Evolutionary conservation across 2,888 invertebrate species (phyloP), one percentile per base, ranked within the genome.

Genomic region (Hirtodrosophila alboralis): DNA sequence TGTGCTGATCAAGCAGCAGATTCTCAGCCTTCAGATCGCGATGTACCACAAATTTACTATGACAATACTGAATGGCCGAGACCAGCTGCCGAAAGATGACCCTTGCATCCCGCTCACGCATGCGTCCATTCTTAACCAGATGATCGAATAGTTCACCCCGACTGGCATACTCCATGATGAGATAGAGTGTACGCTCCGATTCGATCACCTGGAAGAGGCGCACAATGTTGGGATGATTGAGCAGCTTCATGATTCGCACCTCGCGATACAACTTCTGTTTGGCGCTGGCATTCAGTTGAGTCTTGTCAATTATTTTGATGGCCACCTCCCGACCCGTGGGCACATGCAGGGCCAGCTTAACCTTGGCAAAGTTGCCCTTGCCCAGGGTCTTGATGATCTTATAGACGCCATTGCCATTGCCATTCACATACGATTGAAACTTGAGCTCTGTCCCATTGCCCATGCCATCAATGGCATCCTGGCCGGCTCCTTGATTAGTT

Each of bases 81-180:
- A 99, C 99, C 90, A 99, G 98, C 94, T 98, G 97, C 90, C 97
- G 93, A 93, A 99, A 99, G 92, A 98, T 98, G 62, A 96, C 96
- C 52, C 98, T 93, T 4, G 99, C 99, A 89, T 99, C 98, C 90
- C 97, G 96, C 91, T 99, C 99, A 90, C 97, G 96, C 97, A 99
- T 97, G 80, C 98, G 94, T 0, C 98, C 98, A 91, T 98, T 97
- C 77, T 97, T 93, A 65, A 99, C 98, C 86, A 99, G 93, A 91
- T 99, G 99, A 92, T 99, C 99, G 92, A 99, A 99, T 76, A 99
- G 98, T 93, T 99, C 99, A 74, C 97, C 99, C 51, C 99, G 98
- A 76, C 98, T 98, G 67, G 99, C 99, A 92, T 99, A 99, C 92
- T 99, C 99, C 98, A 99, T 99, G 69, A 99, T 99, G 91, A 99